phyloP scores from a whole-genome alignment of 1,140 invertebrate genomes.

The Schlechtendalia chinensis region DNA sequence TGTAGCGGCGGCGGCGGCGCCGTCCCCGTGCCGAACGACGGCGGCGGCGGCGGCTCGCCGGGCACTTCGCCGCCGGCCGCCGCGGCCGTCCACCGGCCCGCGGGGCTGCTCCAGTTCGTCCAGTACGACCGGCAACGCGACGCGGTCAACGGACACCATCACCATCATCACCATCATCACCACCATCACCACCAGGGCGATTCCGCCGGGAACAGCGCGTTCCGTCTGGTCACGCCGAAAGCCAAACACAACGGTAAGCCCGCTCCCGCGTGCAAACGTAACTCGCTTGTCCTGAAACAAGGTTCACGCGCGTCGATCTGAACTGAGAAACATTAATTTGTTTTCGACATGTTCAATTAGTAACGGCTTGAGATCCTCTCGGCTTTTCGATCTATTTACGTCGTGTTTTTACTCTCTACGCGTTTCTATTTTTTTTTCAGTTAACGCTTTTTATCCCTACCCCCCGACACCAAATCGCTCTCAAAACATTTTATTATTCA shows the following conservation, averaged over 20 bases:
- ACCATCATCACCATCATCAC: not conserved
- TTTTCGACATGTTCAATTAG: no score
- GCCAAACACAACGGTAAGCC: constrained; percentile 52
- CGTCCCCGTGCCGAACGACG: not conserved
- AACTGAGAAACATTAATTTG: no score
- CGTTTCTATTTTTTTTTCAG: no score
- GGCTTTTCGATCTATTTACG: no score
- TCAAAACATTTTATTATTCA: no score
- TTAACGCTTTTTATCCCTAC: no score
- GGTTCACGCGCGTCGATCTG: no score
- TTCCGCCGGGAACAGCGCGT: constrained; percentile 52
- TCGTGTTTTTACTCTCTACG: no score
- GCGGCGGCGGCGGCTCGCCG: constrained; percentile 1
- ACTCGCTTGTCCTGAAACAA: no score
- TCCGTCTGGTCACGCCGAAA: constrained; percentile 55
- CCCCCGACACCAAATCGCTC: no score
- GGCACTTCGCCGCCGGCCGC: not conserved
- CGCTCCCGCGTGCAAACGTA: no score
- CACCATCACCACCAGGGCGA: not conserved
- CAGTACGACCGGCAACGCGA: not conserved
- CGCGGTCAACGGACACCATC: not conserved
- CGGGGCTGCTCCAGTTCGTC: constrained; percentile 13
- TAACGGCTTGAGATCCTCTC: no score
- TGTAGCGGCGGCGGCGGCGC: constrained; percentile 5
- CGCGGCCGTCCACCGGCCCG: not conserved